Evolutionary conservation across 2,888 invertebrate genomes (phyloP), one percentile per base, ranked within the genome.

Genomic region (Megastigmus dorsalis): DNA sequence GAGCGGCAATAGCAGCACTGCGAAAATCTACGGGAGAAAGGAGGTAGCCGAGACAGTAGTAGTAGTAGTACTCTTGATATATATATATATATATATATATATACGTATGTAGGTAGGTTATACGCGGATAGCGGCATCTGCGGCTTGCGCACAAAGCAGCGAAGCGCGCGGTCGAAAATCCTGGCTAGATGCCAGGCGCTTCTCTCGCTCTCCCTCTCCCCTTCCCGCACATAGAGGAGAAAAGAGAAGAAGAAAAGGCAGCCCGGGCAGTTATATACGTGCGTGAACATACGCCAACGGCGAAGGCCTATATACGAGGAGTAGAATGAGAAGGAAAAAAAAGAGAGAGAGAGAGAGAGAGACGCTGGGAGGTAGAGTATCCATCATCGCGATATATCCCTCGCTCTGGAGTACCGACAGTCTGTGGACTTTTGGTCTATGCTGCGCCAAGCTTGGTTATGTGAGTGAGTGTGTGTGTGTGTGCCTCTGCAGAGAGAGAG

Each of bases 371-470:
- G 23, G 23, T 10, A 4, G 59, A n/a, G 38, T 52, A 52, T 65
- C 52, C 41, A 65, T 65, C 65, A 65, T 65, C 52, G 52, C 18
- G 28, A 65, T 41, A 48, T 48, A 45, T 60, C 60, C 26, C 60
- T 15, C 23, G 45, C 15, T 60, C 60, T n/a, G n/a, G 45, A 45
- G 45, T 45, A 30, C 28, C 10, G 38, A 41, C 38, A 41, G 41
- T n/a, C 59, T 59, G 26, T 26, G 36, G 23, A 13, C 6, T 59
- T 20, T 55, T 26, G n/a, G n/a, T 15, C 4, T 6, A 28, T 0
- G 43, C 4, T n/a, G n/a, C n/a, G n/a, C n/a, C n/a, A n/a, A n/a
- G n/a, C n/a, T n/a, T n/a, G n/a, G n/a, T n/a, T n/a, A n/a, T n/a
- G n/a, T n/a, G n/a, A n/a, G n/a, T n/a, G n/a, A n/a, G n/a, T n/a